Percentiles rank a stretch among this genome's conserved stretches.
Conservation (phyloP, 2,113 vertebrate genomes). For the Phaethornis superciliosus region DNA sequence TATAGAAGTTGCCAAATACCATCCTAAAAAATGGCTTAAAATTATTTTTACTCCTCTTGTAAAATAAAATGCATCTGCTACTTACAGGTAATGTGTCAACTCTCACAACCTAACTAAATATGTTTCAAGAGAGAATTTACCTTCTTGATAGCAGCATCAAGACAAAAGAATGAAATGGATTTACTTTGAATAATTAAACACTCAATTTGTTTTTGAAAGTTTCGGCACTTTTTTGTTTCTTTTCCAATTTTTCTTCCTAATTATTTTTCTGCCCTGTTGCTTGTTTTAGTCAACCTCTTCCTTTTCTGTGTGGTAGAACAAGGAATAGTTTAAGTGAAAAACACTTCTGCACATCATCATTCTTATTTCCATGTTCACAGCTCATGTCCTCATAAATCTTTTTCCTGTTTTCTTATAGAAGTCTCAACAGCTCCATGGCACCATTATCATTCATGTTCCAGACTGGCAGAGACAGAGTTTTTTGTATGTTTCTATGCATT, state of each 20-base stretch:
- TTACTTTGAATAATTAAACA: neutral
- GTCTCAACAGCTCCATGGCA: neutral
- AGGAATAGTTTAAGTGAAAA: neutral
- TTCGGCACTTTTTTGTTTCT: too few species aligned
- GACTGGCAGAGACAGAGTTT: neutral
- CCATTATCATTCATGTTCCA: fast-evolving
- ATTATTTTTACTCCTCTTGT: neutral
- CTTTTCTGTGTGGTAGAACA: neutral
- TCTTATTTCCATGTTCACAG: neutral
- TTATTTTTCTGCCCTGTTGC: neutral
- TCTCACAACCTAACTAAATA: neutral
- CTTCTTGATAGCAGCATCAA: neutral
- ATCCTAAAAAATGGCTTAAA: neutral
- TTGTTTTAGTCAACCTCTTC: neutral
- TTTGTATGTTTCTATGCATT: neutral
- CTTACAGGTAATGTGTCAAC: neutral
- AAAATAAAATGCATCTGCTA: neutral
- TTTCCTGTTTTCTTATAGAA: neutral
- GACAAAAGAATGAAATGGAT: neutral
- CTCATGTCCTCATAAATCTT: neutral
- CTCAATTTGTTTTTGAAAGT: neutral
- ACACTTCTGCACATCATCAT: neutral
- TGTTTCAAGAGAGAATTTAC: neutral
- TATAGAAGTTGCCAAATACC: neutral
- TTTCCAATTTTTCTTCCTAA: too few species aligned